Evolutionary conservation across 1,140 invertebrate species (phyloP), one percentile per base, ranked within the genome.

Genomic region (Conus ventricosus): DNA sequence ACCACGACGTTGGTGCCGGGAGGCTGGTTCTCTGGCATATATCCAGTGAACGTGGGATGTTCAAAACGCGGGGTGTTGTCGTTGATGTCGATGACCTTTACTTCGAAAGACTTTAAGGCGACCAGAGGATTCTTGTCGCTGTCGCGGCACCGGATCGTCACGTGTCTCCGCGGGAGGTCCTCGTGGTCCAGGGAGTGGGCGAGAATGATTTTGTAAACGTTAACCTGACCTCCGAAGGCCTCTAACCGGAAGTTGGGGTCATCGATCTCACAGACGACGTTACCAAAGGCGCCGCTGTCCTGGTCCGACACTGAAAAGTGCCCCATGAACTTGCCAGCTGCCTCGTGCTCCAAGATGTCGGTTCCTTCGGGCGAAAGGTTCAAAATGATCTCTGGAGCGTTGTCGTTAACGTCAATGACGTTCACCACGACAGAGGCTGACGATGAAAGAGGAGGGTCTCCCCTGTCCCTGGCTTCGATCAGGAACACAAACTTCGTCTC

Each of bases 391-490:
- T 92, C 88, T 15, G 94, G 94, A 2, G 88, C 82, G 81, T 94
- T 92, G 80, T 94, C 93, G 82, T 94, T 94, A 20, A 92, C 90
- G 88, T 94, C 94, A 17, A 90, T 85, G 6, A 94, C 88, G 60
- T 92, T 90, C 13, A 94, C 90, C 2, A 88, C 92, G 17, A 93
- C 93, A 27, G 60, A 84, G 8, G 90, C 90, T 17, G 88, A 86
- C 27, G 89, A 97, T 75, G 97, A 97, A 63, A 98, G 95, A 1
- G 97, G 93, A 13, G 98, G 98, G 81, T 96, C 96, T 6, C 98
- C 98, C 82, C 96, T 97, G 95, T 99, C 99, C 23, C 96, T 75
- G 55, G 88, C 90, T 25, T 89, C 76, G 11, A 92, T 90, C 5
- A 86, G 84, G 60, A 92, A 90, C 75, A 82, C 82, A 63, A 92